Percentiles rank a stretch among this genome's conserved stretches.
phyloP scores from a whole-genome alignment of 2,797 vertebrate species.

The Hapalemur alaotrensis region DNA sequence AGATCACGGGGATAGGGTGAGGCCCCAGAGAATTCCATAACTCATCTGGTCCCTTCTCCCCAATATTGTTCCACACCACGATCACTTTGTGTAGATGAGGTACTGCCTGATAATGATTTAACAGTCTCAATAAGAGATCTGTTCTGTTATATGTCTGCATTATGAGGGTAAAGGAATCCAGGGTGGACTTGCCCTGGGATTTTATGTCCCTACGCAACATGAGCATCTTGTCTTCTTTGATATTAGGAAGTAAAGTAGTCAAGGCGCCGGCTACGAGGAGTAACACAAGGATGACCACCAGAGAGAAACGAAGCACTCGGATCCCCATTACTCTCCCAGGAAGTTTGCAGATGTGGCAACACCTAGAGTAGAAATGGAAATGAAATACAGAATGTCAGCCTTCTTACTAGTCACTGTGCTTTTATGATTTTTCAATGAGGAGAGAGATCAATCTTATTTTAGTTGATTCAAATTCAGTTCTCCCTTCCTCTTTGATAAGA shows the following conservation, averaged over 20 bases:
- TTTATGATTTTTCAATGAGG: neutral
- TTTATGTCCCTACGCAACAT: slow-evolving; percentile 81
- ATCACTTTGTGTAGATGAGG: slow-evolving; percentile 91
- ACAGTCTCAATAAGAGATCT: slow-evolving; percentile 92
- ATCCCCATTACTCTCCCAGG: slow-evolving; percentile 86
- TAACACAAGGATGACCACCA: slow-evolving; percentile 83
- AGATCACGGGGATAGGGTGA: slow-evolving; percentile 93
- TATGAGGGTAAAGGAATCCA: slow-evolving; percentile 91
- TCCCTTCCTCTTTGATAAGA: neutral
- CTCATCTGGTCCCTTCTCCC: slow-evolving; percentile 88
- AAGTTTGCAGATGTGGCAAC: slow-evolving; percentile 83
- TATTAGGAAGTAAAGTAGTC: slow-evolving; percentile 85
- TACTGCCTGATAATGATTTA: slow-evolving; percentile 96
- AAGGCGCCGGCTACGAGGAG: slow-evolving; percentile 86
- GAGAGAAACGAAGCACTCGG: slow-evolving; percentile 82
- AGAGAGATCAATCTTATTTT: neutral
- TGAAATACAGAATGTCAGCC: neutral
- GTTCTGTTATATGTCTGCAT: slow-evolving; percentile 97
- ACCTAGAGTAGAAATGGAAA: slow-evolving; percentile 74
- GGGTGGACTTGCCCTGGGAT: slow-evolving; percentile 72
- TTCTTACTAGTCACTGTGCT: neutral
- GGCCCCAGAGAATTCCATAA: slow-evolving; percentile 93
- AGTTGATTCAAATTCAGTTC: neutral
- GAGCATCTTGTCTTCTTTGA: slow-evolving; percentile 85
- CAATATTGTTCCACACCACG: slow-evolving; percentile 96